Evolutionary conservation across 2,113 vertebrate species (phyloP).

Genomic region (Prochilodus magdalenae): DNA sequence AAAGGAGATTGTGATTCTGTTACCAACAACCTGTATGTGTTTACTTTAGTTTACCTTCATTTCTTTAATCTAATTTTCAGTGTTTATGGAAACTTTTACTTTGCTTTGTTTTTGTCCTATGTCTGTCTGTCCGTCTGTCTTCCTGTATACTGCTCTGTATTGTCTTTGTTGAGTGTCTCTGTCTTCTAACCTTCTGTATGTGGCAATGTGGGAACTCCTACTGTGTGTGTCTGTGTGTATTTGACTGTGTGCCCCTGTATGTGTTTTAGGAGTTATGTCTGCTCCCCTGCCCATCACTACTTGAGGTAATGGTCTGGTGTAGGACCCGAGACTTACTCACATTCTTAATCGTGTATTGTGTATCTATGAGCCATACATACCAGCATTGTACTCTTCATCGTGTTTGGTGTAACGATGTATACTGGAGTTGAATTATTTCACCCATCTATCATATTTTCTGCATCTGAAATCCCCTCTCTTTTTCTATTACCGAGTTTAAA

Average conservation of each 20-base stretch:
- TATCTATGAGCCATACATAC: conserved; percentile 42
- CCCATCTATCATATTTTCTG: conserved; percentile 32
- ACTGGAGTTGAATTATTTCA: conserved; percentile 24
- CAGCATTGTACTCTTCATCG: conserved; percentile 44
- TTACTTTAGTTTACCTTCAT: conserved; percentile 4
- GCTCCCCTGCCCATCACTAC: conserved; percentile 78
- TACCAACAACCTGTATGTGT: not conserved
- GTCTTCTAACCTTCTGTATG: conserved; percentile 44
- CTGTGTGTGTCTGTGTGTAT: conserved; percentile 61
- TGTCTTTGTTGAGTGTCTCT: conserved; percentile 37
- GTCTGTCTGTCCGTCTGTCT: conserved; percentile 19
- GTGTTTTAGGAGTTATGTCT: conserved; percentile 83
- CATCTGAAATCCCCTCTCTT: conserved; percentile 9
- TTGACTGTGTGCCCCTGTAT: conserved; percentile 72
- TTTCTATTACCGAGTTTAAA: not conserved
- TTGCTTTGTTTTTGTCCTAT: conserved; percentile 23
- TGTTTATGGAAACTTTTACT: not conserved
- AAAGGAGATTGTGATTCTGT: not conserved
- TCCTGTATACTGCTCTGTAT: conserved; percentile 16
- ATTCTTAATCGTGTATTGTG: conserved; percentile 21
- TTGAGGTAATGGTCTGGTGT: conserved; percentile 72
- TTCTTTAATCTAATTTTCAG: not conserved
- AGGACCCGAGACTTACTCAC: conserved; percentile 24
- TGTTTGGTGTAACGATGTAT: conserved; percentile 41
- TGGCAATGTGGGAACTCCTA: conserved; percentile 51